Percentiles rank a stretch among this genome's conserved stretches.
Conservation (phyloP, 2,113 vertebrate genomes). For the Tonatia bakeri region DNA sequence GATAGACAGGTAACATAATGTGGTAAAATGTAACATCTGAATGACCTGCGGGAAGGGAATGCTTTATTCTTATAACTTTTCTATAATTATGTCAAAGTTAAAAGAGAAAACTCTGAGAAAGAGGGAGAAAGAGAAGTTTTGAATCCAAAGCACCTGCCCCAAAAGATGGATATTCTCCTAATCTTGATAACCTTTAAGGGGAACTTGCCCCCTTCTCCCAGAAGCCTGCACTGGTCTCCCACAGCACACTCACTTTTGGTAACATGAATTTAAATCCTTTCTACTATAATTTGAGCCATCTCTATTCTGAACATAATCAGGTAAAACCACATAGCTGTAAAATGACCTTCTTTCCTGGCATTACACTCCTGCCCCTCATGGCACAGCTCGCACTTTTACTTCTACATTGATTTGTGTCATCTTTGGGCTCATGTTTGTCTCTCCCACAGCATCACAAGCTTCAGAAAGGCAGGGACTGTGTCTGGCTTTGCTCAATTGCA, state of each 20-base stretch:
- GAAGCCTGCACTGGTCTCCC: not conserved
- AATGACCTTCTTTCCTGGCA: not conserved
- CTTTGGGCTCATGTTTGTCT: not conserved
- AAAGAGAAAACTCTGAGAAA: not conserved
- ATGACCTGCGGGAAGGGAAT: not conserved
- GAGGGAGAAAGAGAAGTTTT: not conserved
- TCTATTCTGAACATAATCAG: not conserved
- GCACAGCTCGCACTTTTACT: not conserved
- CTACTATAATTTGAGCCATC: not conserved
- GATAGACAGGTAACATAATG: not conserved
- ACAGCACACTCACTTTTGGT: not conserved
- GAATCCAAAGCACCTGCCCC: not conserved
- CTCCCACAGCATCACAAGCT: not conserved
- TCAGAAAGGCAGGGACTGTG: not conserved
- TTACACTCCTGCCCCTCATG: not conserved
- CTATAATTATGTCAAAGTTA: not conserved
- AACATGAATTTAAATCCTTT: not conserved
- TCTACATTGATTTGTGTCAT: not conserved
- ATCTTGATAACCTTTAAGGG: not conserved
- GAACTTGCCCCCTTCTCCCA: not conserved
- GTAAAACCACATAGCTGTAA: not conserved
- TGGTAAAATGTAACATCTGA: not conserved
- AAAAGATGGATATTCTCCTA: not conserved
- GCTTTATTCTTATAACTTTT: not conserved
- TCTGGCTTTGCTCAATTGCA: not conserved